phyloP scores from a whole-genome alignment of 2,113 vertebrate genomes.

The Elachura formosa region DNA sequence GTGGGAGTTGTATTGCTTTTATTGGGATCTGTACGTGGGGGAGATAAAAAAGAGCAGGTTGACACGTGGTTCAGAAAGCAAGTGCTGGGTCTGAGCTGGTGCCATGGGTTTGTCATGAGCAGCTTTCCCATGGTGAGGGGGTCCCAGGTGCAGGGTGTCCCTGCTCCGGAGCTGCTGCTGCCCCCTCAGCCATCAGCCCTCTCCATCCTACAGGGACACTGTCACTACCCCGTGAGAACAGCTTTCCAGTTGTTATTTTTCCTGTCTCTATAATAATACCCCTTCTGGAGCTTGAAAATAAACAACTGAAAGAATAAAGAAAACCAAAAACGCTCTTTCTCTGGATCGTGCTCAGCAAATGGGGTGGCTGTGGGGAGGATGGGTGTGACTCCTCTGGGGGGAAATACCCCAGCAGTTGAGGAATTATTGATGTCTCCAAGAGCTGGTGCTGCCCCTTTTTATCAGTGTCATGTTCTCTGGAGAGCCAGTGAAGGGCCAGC shows the following conservation, averaged over 20 bases:
- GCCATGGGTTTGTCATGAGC: not conserved
- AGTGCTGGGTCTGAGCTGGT: not conserved
- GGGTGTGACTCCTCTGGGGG: no score
- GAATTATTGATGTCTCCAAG: not conserved
- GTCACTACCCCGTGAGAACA: not conserved
- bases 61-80: not conserved
- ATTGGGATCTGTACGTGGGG: not conserved
- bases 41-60: not conserved
- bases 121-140: not conserved
- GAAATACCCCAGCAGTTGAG: not conserved
- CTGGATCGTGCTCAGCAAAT: not conserved
- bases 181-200: not conserved
- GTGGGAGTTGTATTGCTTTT: not conserved
- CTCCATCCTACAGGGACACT: not conserved
- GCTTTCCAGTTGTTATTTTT: constrained; percentile 20
- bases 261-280: constrained; percentile 23
- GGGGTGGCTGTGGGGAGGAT: not conserved
- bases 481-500: not conserved
- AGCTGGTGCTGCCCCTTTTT: not conserved
- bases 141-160: not conserved
- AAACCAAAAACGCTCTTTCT: not conserved
- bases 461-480: not conserved
- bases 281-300: constrained; percentile 40
- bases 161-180: not conserved
- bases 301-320: not conserved